Conservation (phyloP, 2,113 vertebrate species). For the Poeciliopsis occidentalis region DNA sequence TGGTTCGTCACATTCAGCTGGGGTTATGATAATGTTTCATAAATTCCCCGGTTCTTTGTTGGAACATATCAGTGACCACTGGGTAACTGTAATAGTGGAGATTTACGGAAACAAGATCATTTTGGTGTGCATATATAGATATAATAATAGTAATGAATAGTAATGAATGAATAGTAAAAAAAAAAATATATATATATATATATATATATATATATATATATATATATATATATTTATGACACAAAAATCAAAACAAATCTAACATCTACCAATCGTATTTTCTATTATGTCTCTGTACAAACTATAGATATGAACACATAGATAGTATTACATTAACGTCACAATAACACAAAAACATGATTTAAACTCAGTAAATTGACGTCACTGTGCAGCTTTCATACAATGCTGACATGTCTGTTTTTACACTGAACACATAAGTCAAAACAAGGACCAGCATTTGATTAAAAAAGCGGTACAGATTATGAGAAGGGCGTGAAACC, state of each 20-base stretch:
- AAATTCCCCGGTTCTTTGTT: background rate
- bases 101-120: background rate
- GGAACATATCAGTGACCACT: background rate
- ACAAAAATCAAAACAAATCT: background rate
- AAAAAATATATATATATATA: too few species aligned
- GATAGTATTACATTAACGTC: background rate
- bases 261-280: background rate
- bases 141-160: too few species aligned
- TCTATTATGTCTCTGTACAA: background rate
- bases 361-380: too few species aligned
- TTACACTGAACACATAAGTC: background rate
- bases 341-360: too few species aligned
- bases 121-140: background rate
- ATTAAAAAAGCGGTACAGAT: background rate
- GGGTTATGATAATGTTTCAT: background rate
- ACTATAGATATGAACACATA: too few species aligned
- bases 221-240: background rate
- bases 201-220: too few species aligned
- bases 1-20: too few species aligned
- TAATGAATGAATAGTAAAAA: background rate
- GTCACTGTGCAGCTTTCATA: background rate
- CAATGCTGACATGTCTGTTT: background rate
- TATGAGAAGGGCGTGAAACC: conserved; percentile 48
- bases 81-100: background rate
- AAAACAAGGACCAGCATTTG: background rate